A percentile compares a stretch with the other conserved stretches of the same genome.
Evolutionary conservation across 2,888 invertebrate species (phyloP).

Genomic region (Drosophila picticornis): DNA sequence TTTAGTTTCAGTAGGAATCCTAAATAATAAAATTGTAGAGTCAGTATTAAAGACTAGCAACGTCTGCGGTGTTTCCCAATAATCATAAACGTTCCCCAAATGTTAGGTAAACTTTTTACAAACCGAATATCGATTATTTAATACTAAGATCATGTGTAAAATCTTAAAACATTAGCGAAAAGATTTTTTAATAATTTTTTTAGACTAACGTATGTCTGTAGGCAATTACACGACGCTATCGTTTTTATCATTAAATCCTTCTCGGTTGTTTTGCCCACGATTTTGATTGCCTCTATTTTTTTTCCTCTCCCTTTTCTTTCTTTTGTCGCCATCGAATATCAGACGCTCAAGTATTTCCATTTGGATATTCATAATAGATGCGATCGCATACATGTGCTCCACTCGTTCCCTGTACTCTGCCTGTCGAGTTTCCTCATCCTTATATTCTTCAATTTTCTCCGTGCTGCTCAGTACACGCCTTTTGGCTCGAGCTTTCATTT

Average conservation of each 20-base stretch:
- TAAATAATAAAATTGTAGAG: neutral
- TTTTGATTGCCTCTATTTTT: too few relatives aligned
- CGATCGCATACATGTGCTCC: slow-evolving; percentile 11
- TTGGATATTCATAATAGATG: slow-evolving; percentile 40
- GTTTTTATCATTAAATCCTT: neutral
- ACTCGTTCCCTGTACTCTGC: slow-evolving; percentile 36
- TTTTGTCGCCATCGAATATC: slow-evolving; percentile 9
- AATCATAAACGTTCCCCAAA: neutral
- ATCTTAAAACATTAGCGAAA: too few relatives aligned
- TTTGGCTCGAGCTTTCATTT: neutral
- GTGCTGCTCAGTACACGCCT: neutral
- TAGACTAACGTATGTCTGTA: too few relatives aligned
- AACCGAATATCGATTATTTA: neutral
- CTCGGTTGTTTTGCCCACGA: neutral
- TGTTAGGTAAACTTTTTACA: neutral
- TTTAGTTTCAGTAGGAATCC: neutral
- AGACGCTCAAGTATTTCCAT: slow-evolving; percentile 48
- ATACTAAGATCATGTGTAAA: too few relatives aligned
- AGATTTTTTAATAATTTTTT: too few relatives aligned
- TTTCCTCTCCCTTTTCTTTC: neutral
- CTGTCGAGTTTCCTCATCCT: slow-evolving; percentile 21
- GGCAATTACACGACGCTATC: neutral
- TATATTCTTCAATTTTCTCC: neutral
- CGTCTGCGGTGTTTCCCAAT: neutral
- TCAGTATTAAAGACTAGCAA: neutral